phyloP scores from a whole-genome alignment of 1,140 invertebrate genomes.

The Temnothorax longispinosus region DNA sequence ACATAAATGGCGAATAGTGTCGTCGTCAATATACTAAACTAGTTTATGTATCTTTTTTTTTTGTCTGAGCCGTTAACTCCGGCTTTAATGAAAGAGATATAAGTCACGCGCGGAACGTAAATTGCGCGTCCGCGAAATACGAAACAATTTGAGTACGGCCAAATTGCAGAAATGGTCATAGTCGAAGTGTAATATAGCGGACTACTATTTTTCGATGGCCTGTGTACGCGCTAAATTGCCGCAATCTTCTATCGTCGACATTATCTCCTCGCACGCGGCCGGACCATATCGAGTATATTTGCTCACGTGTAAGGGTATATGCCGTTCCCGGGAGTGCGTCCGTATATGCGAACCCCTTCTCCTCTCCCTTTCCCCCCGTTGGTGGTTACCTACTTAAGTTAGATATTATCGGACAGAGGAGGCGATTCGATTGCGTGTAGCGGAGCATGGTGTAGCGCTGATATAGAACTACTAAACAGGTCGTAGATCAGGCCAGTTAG shows the following conservation, averaged over 20 bases:
- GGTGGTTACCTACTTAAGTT: slow-evolving; percentile 76
- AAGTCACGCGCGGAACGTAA: slow-evolving; percentile 30
- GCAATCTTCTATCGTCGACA: slow-evolving; percentile 59
- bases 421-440: slow-evolving; percentile 78
- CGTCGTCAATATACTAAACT: neutral
- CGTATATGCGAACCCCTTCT: neutral
- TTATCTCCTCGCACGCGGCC: slow-evolving; percentile 49
- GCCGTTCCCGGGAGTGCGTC: neutral
- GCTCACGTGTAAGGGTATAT: slow-evolving; percentile 41
- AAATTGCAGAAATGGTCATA: slow-evolving; percentile 40
- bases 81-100: slow-evolving; percentile 35
- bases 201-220: slow-evolving; percentile 31
- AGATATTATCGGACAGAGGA: slow-evolving; percentile 75
- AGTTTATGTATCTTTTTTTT: neutral
- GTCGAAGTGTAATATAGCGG: slow-evolving; percentile 29
- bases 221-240: slow-evolving; percentile 47
- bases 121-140: slow-evolving; percentile 27
- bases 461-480: slow-evolving; percentile 86
- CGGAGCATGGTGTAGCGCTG: slow-evolving; percentile 81
- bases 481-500: slow-evolving; percentile 85
- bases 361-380: neutral
- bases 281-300: slow-evolving; percentile 56
- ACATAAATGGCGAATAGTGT: neutral
- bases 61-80: neutral
- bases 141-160: slow-evolving; percentile 43